Evolutionary conservation across 2,888 invertebrate species (phyloP).

Genomic region (Callyntrura sp.): DNA sequence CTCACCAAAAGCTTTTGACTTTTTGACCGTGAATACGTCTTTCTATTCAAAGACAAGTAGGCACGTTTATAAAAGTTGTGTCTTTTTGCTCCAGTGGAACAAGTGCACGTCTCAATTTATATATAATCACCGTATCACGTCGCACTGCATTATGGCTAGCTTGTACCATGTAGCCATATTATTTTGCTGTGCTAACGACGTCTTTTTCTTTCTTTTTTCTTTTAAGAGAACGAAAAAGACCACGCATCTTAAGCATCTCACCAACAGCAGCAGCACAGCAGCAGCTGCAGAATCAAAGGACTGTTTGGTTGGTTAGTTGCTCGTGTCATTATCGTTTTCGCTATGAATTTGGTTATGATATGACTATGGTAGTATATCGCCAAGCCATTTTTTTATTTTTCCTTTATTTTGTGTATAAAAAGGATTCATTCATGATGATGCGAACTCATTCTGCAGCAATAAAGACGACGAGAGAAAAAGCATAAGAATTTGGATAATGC

Average conservation of each 20-base stretch:
- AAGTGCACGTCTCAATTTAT: constrained; percentile 35
- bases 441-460: constrained; percentile 40
- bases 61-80: not conserved
- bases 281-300: not conserved
- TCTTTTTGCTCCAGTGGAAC: constrained; percentile 41
- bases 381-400: not conserved
- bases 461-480: constrained; percentile 7
- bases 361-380: not conserved
- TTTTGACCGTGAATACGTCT: constrained; percentile 59
- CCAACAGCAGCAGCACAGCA: too few species aligned
- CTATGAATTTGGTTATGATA: not conserved
- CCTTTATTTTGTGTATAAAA: constrained; percentile 1
- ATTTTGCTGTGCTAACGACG: not conserved
- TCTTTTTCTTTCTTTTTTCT: not conserved
- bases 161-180: not conserved
- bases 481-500: constrained; percentile 53
- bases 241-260: not conserved
- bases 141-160: constrained; percentile 10
- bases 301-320: not conserved
- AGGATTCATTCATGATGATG: constrained; percentile 39
- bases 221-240: not conserved
- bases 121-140: constrained; percentile 52
- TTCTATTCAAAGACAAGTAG: constrained; percentile 7
- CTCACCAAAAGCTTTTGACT: constrained; percentile 23
- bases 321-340: constrained; percentile 35